Conservation (phyloP, 2,113 vertebrate species). For the Microtus pennsylvanicus region DNA sequence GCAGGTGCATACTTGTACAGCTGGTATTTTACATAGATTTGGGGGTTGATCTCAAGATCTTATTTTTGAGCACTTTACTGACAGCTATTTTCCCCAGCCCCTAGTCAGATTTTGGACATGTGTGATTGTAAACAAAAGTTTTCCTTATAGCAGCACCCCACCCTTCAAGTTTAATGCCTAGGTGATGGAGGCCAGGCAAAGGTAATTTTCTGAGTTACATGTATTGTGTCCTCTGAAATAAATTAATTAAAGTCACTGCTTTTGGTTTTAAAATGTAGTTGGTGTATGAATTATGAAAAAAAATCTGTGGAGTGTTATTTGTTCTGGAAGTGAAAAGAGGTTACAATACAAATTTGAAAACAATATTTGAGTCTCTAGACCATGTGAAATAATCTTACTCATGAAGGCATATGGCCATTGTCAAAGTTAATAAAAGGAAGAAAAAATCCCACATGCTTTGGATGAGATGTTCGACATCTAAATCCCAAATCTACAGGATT, state of each 20-base stretch:
- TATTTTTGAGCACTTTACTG: neutral
- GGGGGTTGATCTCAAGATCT: neutral
- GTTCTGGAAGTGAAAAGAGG: neutral
- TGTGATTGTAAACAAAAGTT: neutral
- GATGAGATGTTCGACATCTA: neutral
- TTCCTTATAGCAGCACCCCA: neutral
- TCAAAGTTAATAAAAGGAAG: constrained; percentile 16
- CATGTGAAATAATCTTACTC: constrained; percentile 35
- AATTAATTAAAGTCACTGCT: constrained; percentile 1
- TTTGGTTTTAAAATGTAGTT: constrained; percentile 40
- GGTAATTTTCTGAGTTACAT: neutral
- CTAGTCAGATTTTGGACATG: neutral
- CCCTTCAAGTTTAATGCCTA: neutral
- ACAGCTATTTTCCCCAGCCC: neutral
- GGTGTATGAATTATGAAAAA: neutral
- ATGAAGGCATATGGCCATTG: neutral
- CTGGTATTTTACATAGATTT: neutral
- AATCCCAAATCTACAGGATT: neutral
- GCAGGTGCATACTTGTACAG: neutral
- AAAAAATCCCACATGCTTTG: neutral
- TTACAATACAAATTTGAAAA: constrained; percentile 44
- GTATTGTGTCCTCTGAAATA: neutral
- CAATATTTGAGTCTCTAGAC: constrained; percentile 1
- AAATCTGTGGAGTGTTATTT: neutral
- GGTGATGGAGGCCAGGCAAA: neutral